Evolutionary conservation across 2,113 vertebrate genomes (phyloP).

Genomic region (Opisthocomus hoazin): DNA sequence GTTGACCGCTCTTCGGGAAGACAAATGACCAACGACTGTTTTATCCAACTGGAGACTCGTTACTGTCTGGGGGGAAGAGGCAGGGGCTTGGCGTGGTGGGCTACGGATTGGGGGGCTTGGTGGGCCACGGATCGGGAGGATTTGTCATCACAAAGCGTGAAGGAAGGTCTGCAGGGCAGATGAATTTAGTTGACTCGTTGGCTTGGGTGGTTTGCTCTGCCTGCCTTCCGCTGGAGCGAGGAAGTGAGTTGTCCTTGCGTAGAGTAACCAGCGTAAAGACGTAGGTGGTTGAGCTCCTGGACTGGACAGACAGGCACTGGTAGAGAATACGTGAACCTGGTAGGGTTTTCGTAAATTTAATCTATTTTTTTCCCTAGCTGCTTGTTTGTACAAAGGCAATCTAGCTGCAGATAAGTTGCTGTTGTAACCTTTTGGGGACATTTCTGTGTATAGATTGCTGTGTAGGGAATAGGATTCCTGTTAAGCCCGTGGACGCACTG

Average conservation of each 20-base stretch:
- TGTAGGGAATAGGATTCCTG: neutral
- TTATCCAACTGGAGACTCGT: neutral
- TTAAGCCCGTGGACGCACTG: neutral
- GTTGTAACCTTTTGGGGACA: neutral
- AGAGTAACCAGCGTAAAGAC: neutral
- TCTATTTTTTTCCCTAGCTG: neutral
- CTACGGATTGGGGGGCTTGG: neutral
- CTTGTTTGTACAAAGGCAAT: neutral
- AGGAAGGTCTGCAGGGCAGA: neutral
- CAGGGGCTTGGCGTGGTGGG: neutral
- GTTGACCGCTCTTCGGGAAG: neutral
- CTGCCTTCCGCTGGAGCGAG: accelerated
- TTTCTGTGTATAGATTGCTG: neutral
- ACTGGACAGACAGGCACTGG: neutral
- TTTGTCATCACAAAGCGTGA: neutral
- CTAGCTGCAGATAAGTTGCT: neutral
- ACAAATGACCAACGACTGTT: accelerated
- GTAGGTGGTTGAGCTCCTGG: neutral
- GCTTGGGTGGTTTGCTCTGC: neutral
- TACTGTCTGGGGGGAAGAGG: accelerated
- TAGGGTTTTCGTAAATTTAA: neutral
- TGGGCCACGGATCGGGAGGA: no score
- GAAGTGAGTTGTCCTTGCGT: neutral
- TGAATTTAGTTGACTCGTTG: neutral
- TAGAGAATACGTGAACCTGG: neutral